Base-by-base conservation (phyloP, 2,113 vertebrate genomes). In the Caranx melampygus region DNA sequence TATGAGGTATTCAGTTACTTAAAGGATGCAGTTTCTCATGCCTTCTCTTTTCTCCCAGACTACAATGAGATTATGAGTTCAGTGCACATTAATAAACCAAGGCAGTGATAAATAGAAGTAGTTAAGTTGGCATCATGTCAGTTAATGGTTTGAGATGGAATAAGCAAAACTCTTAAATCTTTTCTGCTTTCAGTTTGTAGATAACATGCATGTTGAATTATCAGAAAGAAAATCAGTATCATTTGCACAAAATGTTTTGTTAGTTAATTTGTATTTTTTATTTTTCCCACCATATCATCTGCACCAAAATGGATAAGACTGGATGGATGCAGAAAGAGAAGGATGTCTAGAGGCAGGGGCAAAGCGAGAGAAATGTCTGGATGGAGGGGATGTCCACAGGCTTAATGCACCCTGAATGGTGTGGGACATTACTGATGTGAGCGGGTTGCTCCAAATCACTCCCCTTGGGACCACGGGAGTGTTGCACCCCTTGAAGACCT, bases 321-420 rank as follows among this genome's bases (percentile, higher is more conserved):
- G 68, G 59, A 74, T 59, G 21, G 35, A 79, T 72, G 40, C 45
- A 54, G 42, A 60, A 51, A 20, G 44, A 57, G 59, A 63, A 52
- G 11, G 34, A 82, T 26, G 45, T 62, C 21, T 58, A 31, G 8
- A 45, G 37, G 40, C 52, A 55, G 64, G 44, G 26, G 54, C 52
- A 57, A 5, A 60, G 42, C 45, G 66, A 54, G 62, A 52, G 72
- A 58, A 54, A 76, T 72, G 75, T 82, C 40, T 49, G 49, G 63
- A 83, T 69, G 77, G 75, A 82, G 49, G 79, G 44, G 75, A 67
- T 67, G 87, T 87, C 78, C 71, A 80, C 61, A 78, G 78, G 81
- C 83, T 89, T 90, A 92, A 94, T 91, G 86, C 89, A 86, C 75
- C 88, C 89, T 87, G 89, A 92, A 88, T 44, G 80, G 85, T 81